phyloP scores from a whole-genome alignment of 2,113 vertebrate genomes.

The Camelus dromedarius region DNA sequence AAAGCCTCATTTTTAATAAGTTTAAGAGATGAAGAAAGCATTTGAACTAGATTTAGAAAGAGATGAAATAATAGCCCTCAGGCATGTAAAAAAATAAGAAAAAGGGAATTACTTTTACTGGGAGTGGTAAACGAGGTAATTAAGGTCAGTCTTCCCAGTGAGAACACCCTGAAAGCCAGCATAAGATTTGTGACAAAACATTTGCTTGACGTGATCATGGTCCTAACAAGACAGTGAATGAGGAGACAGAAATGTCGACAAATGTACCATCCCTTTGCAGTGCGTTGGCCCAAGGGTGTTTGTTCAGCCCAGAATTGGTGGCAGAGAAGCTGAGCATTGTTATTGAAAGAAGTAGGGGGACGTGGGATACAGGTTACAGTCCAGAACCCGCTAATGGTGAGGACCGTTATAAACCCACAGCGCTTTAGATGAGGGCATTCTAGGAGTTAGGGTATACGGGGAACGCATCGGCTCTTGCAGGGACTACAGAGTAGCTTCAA shows the following conservation, averaged over 20 bases:
- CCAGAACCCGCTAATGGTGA: background rate
- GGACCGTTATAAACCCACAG: background rate
- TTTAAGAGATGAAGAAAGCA: background rate
- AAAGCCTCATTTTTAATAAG: background rate
- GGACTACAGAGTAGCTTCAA: background rate
- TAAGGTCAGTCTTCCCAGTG: background rate
- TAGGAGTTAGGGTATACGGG: background rate
- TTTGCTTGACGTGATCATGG: background rate
- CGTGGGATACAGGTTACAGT: background rate
- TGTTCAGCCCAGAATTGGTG: background rate
- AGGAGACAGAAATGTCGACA: conserved; percentile 13
- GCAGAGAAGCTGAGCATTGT: background rate
- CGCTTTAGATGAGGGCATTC: background rate
- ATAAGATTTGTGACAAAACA: background rate
- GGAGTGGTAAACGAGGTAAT: background rate
- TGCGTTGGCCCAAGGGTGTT: background rate
- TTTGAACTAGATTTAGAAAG: background rate
- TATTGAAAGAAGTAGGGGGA: background rate
- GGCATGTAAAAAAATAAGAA: background rate
- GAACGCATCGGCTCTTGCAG: background rate
- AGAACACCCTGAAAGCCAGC: background rate
- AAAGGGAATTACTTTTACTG: background rate
- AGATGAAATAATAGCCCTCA: background rate
- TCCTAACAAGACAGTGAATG: background rate
- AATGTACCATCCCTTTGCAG: background rate